Evolutionary conservation across 2,888 invertebrate genomes (phyloP).

Genomic region (Sicus ferrugineus): DNA sequence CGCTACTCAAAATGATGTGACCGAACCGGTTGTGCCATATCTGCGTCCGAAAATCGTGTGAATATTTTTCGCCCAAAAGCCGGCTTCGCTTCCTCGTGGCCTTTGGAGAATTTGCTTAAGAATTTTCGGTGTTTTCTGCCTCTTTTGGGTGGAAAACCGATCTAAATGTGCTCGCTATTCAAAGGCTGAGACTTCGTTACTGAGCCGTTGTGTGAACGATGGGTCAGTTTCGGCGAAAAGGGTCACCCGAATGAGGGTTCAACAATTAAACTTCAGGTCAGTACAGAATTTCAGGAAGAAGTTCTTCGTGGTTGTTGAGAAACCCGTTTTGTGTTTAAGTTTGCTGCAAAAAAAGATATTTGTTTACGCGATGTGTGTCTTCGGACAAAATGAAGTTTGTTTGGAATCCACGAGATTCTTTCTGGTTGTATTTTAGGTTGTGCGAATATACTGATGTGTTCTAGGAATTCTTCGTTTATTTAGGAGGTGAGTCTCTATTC

Average conservation of each 20-base stretch:
- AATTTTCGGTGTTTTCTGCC: background rate
- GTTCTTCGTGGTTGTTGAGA: conserved; percentile 1
- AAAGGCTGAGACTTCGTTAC: conserved; percentile 36
- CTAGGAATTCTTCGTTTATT: no score
- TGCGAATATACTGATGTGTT: no score
- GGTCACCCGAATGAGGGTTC: conserved; percentile 23
- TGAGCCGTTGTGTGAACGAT: conserved; percentile 38
- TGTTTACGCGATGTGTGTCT: background rate
- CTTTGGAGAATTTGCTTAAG: conserved; percentile 17
- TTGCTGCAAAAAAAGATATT: conserved; percentile 2
- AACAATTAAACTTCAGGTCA: conserved; percentile 32
- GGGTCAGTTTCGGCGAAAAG: conserved; percentile 45
- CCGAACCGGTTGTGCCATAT: conserved; percentile 43
- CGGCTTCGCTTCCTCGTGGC: background rate
- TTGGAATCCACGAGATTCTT: no score
- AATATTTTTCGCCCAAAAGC: conserved; percentile 3
- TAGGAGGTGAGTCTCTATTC: no score
- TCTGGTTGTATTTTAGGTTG: no score
- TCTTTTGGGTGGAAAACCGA: background rate
- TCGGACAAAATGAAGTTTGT: background rate
- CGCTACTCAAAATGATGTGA: conserved; percentile 34
- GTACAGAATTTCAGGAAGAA: background rate
- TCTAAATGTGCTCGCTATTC: no score
- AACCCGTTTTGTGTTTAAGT: conserved; percentile 11
- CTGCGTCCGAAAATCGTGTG: conserved; percentile 19